Percentiles rank a stretch among this genome's conserved stretches.
Conservation (phyloP, 2,888 invertebrate species). For the Drosophila meridiana region DNA sequence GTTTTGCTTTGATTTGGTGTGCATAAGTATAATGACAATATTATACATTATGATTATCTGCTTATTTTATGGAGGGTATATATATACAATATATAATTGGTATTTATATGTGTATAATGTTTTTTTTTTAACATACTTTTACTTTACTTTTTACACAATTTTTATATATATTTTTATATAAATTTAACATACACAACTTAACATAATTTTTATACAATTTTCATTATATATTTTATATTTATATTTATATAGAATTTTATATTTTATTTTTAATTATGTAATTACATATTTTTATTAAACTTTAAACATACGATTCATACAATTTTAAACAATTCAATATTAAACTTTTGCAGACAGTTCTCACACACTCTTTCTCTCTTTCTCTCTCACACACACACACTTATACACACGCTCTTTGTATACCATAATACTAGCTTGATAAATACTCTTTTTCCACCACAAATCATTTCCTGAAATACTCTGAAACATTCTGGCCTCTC, state of each 20-base stretch:
- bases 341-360: not conserved
- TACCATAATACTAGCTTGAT: conserved; percentile 24
- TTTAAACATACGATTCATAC: not conserved
- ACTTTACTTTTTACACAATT: too few relatives aligned
- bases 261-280: too few relatives aligned
- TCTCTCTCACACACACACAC: conserved; percentile 2
- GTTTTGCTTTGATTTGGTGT: not conserved
- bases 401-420: too few relatives aligned
- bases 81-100: too few relatives aligned
- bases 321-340: not conserved
- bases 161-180: too few relatives aligned
- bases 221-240: not conserved
- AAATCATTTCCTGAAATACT: conserved; percentile 24
- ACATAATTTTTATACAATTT: not conserved
- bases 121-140: too few relatives aligned
- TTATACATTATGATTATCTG: not conserved
- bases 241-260: not conserved
- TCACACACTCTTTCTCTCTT: not conserved
- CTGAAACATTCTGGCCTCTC: not conserved
- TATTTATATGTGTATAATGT: too few relatives aligned
- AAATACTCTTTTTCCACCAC: conserved; percentile 28
- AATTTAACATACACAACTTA: too few relatives aligned
- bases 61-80: too few relatives aligned
- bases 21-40: not conserved
- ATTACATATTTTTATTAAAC: not conserved